Conservation (phyloP, 1,140 invertebrate genomes). For the Drosophila quadrilineata region DNA sequence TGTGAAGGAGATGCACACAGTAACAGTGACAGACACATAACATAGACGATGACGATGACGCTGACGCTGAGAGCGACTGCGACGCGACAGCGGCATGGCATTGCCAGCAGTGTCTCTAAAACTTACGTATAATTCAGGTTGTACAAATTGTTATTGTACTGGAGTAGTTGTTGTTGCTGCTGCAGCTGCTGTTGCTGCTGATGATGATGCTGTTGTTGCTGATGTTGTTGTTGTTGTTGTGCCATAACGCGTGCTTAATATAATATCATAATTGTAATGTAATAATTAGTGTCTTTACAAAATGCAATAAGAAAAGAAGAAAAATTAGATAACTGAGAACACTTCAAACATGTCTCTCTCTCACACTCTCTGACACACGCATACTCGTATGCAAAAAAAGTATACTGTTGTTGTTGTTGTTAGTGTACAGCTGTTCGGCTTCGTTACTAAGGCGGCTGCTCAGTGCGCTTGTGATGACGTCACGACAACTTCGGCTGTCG, state of each 20-base stretch:
- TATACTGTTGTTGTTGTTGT: not conserved
- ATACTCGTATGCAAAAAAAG: not conserved
- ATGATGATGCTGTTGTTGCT: constrained; percentile 49
- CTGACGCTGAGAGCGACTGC: too few species aligned
- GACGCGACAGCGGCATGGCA: constrained; percentile 10
- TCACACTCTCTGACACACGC: too few species aligned
- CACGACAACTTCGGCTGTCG: too few species aligned
- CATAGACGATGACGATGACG: too few species aligned
- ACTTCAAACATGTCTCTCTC: too few species aligned
- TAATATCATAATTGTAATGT: constrained; percentile 50
- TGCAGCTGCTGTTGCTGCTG: constrained; percentile 43
- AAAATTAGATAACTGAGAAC: not conserved
- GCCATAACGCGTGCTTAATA: constrained; percentile 69
- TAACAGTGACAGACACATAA: too few species aligned
- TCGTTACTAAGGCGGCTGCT: constrained; percentile 1
- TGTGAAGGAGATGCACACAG: too few species aligned
- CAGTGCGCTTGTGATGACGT: constrained; percentile 55
- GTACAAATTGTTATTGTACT: constrained; percentile 76
- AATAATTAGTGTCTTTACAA: constrained; percentile 48
- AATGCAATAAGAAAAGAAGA: constrained; percentile 11
- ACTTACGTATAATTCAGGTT: constrained; percentile 74
- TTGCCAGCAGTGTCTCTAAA: constrained; percentile 48
- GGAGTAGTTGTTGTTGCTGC: constrained; percentile 54
- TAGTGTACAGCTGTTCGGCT: not conserved
- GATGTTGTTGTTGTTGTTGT: constrained; percentile 59